These are phyloP conservation scores for Spisula solida DNA, from an alignment of 2,888 invertebrate genomes.

Conservation along the genomic window DNA sequence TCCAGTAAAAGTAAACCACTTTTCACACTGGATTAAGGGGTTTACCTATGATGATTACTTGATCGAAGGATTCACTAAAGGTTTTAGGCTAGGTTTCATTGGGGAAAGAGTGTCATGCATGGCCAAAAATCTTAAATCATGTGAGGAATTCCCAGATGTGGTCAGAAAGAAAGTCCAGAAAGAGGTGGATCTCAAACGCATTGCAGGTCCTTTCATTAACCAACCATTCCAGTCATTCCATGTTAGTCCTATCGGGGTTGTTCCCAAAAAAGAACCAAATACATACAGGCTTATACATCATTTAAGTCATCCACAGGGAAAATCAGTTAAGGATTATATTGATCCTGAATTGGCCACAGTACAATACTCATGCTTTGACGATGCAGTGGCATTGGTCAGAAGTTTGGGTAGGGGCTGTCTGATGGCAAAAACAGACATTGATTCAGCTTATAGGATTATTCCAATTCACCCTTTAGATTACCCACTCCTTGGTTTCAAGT, in stretches of 20 bases:
- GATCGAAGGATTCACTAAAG: background rate
- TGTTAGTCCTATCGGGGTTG: conserved; percentile 18
- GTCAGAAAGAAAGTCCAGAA: background rate
- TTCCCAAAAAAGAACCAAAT: conserved; percentile 55
- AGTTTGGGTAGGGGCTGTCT: conserved; percentile 28
- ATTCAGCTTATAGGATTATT: conserved; percentile 59
- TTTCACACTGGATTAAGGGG: background rate
- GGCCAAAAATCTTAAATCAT: background rate
- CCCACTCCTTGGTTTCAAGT: conserved; percentile 56
- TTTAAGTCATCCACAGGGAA: conserved; percentile 54
- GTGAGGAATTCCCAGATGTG: background rate
- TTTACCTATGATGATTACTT: background rate
- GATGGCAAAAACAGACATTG: conserved; percentile 61
- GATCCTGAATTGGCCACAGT: conserved; percentile 44
- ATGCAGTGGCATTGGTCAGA: conserved; percentile 46
- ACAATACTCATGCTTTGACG: conserved; percentile 50
- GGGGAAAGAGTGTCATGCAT: background rate
- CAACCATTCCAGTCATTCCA: conserved; percentile 30
- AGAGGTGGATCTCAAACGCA: background rate
- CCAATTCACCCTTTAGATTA: conserved; percentile 61
- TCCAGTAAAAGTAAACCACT: background rate
- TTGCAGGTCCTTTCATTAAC: background rate
- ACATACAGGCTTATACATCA: conserved; percentile 62
- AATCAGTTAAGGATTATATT: conserved; percentile 62
- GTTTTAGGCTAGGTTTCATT: background rate